A percentile compares a stretch with the other conserved stretches of the same genome.
These are phyloP conservation scores for Perca schrenkii DNA, from an alignment of 2,113 vertebrate genomes.

Conservation along the genomic window DNA sequence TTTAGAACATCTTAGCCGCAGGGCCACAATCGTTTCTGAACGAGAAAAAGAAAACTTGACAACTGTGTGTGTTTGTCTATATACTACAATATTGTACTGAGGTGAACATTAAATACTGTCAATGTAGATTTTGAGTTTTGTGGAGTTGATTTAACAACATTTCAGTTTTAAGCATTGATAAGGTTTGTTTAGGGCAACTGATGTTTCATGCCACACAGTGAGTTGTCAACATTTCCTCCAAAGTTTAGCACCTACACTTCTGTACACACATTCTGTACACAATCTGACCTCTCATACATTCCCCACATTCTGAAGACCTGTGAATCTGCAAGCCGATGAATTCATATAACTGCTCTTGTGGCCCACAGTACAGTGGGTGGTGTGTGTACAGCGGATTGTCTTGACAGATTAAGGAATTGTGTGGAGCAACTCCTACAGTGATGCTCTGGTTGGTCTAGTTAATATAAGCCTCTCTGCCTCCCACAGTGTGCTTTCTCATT, in stretches of 20 bases:
- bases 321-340: constrained; percentile 42
- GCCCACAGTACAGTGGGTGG: constrained; percentile 51
- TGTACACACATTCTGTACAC: not conserved
- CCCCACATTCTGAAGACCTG: constrained; percentile 5
- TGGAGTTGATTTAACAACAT: not conserved
- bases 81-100: not conserved
- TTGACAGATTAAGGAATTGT: constrained; percentile 63
- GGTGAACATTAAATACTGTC: not conserved
- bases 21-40: not conserved
- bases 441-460: constrained; percentile 61
- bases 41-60: not conserved
- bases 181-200: not conserved
- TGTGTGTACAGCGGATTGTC: constrained; percentile 41
- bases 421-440: constrained; percentile 66
- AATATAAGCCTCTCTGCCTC: constrained; percentile 69
- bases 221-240: not conserved
- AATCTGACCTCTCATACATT: not conserved
- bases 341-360: constrained; percentile 31
- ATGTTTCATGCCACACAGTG: not conserved
- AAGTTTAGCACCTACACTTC: constrained; percentile 6
- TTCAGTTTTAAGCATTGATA: not conserved
- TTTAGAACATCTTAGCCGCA: not conserved
- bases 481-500: constrained; percentile 61
- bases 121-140: not conserved
- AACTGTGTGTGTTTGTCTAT: not conserved